Evolutionary conservation across 2,888 invertebrate species (phyloP), one percentile per base, ranked within the genome.

Genomic region (Caradrina kadenii): DNA sequence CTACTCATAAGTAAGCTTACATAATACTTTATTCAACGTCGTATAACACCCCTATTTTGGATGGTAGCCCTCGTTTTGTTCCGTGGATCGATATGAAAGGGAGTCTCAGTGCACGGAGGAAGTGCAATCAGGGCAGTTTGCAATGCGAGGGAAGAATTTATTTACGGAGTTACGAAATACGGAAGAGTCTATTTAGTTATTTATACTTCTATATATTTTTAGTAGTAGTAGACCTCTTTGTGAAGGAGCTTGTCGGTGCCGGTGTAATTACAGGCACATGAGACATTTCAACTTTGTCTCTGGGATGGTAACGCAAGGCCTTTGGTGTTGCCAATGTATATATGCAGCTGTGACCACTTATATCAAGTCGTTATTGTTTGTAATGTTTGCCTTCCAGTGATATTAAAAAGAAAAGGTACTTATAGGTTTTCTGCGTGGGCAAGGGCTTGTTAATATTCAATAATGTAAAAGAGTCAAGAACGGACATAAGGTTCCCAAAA

Each of bases 51-150:
- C 86, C 85, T 80, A 72, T 77, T 83, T 78, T 55, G 52, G 66
- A 52, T 64, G 63, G 21, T 59, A 67, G 71, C 81, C 84, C 86
- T 80, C 75, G 26, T 60, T 59, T 69, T 62, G 66, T 56, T 21
- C 42, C 21, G 13, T 49, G 76, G 86, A 81, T 87, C 86, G 77
- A 87, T 87, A 84, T 42, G 17, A 50, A 39, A 63, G 26, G 63
- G 59, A 75, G 65, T 69, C 72, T 45, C 17, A 65, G 81, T 81
- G 82, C 81, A 80, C 60, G 45, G 80, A 78, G 85, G 83, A 87
- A 89, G 81, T 89, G 89, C 89, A 90, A 77, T 64, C 82, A 85
- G 53, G 59, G 70, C 67, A 69, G 68, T 73, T 73, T 73, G 67
- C 56, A 61, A 56, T 56, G 26, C 4, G 60, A 64, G 65, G 54